Conservation (phyloP, 1,140 invertebrate species). For the Drosophila quadrilineata region DNA sequence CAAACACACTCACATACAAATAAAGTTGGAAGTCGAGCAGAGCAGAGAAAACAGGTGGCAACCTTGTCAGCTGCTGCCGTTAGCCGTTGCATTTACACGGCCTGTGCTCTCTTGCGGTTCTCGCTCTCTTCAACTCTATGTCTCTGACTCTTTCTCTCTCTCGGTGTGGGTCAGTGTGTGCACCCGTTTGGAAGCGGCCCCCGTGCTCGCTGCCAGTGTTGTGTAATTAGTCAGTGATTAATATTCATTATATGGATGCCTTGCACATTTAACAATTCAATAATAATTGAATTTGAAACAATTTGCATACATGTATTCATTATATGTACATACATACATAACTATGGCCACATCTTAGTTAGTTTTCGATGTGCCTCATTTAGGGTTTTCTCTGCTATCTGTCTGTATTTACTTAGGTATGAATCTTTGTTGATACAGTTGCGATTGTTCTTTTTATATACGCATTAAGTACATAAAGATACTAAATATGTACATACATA, state of each 20-base stretch:
- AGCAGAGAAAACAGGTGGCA: conserved; percentile 56
- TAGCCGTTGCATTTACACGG: conserved; percentile 14
- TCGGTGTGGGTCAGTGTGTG: not conserved
- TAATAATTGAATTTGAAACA: too few species aligned
- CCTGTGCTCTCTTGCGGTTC: conserved; percentile 15
- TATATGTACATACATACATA: not conserved
- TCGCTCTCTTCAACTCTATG: not conserved
- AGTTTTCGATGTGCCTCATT: too few species aligned
- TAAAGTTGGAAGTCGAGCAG: too few species aligned
- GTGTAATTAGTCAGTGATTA: conserved; percentile 33
- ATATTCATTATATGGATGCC: not conserved
- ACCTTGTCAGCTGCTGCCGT: conserved; percentile 46
- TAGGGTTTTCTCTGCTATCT: too few species aligned
- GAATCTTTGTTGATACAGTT: conserved; percentile 36
- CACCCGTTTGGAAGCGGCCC: conserved; percentile 4
- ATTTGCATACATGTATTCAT: not conserved
- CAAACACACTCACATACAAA: too few species aligned
- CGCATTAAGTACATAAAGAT: too few species aligned
- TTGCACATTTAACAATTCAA: not conserved
- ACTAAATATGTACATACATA: not conserved
- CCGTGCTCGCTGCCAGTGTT: conserved; percentile 15
- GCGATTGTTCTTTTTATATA: conserved; percentile 33
- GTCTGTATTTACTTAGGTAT: not conserved
- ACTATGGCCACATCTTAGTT: too few species aligned
- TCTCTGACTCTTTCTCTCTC: not conserved